phyloP scores from a whole-genome alignment of 2,797 vertebrate species.

The Betta splendens region DNA sequence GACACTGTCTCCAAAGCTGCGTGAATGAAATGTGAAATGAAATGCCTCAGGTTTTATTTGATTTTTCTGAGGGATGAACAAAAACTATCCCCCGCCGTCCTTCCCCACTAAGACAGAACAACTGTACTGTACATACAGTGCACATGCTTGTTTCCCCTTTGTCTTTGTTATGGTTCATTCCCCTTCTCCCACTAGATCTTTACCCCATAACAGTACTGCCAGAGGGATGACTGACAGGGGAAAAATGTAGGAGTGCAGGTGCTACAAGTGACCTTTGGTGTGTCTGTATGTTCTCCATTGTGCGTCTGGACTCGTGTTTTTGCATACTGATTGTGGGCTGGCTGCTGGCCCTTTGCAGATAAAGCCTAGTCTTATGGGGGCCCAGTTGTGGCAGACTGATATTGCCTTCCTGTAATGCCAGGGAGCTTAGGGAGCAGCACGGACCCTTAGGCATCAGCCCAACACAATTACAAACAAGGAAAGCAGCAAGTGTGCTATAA shows the following conservation, averaged over 20 bases:
- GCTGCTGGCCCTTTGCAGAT: conserved; percentile 84
- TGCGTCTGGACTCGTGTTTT: conserved; percentile 66
- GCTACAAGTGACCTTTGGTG: conserved; percentile 73
- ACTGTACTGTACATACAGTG: too few species aligned
- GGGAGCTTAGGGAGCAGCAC: conserved; percentile 65
- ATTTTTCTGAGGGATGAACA: conserved; percentile 25
- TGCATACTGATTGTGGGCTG: conserved; percentile 71
- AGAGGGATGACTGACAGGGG: conserved; percentile 54
- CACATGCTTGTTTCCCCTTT: conserved; percentile 21
- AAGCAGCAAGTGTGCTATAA: conserved; percentile 60
- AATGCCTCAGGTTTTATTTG: conserved; percentile 26
- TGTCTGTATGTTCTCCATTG: conserved; percentile 66
- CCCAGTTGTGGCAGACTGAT: conserved; percentile 71
- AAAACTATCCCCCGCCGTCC: conserved; percentile 22
- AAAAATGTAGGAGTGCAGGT: conserved; percentile 60
- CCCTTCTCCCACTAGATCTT: conserved; percentile 24
- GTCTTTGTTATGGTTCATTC: conserved; percentile 26
- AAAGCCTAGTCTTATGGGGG: conserved; percentile 71
- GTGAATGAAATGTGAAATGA: conserved; percentile 42
- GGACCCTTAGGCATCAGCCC: conserved; percentile 67
- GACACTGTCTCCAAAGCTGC: conserved; percentile 20
- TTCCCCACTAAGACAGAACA: conserved; percentile 31
- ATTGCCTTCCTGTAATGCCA: conserved; percentile 68
- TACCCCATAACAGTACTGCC: conserved; percentile 54
- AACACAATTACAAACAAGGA: conserved; percentile 79